These are phyloP conservation scores for Burhinus bistriatus DNA, from an alignment of 2,113 vertebrate species.

Conservation along the genomic window DNA sequence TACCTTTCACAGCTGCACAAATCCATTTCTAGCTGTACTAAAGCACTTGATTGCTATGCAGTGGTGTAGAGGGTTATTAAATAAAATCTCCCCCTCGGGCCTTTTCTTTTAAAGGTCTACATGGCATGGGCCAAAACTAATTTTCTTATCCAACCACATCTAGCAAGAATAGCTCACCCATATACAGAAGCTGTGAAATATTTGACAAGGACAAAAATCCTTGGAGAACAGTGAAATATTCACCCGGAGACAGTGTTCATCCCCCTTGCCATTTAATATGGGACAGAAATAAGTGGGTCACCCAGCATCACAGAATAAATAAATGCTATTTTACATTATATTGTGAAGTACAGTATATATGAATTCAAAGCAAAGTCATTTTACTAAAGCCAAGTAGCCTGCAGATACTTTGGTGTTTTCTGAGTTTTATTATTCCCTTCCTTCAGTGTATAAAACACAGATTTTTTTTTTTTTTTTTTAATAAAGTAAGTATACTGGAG, in stretches of 20 bases:
- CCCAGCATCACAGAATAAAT: conserved; percentile 3
- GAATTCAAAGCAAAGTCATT: background rate
- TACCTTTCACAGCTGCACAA: background rate
- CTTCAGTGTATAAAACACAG: background rate
- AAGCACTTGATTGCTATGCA: background rate
- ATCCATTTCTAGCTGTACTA: background rate
- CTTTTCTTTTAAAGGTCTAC: conserved; percentile 28
- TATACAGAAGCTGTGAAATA: background rate
- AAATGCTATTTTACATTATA: conserved; percentile 23
- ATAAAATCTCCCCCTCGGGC: conserved; percentile 16
- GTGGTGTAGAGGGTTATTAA: background rate
- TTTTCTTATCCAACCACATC: conserved; percentile 21
- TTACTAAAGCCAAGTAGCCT: conserved; percentile 8
- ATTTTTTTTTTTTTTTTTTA: background rate
- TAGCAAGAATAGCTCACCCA: background rate
- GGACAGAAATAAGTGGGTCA: conserved; percentile 21
- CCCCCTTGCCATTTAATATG: background rate
- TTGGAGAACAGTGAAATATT: conserved; percentile 10
- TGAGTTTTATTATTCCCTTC: conserved; percentile 12
- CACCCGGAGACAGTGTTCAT: background rate
- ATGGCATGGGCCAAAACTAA: background rate
- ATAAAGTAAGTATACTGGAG: background rate
- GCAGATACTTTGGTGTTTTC: background rate
- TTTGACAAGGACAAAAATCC: conserved; percentile 33
- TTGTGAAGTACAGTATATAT: background rate